phyloP scores from a whole-genome alignment of 2,888 invertebrate species.

The Arrhopalites spinosus region DNA sequence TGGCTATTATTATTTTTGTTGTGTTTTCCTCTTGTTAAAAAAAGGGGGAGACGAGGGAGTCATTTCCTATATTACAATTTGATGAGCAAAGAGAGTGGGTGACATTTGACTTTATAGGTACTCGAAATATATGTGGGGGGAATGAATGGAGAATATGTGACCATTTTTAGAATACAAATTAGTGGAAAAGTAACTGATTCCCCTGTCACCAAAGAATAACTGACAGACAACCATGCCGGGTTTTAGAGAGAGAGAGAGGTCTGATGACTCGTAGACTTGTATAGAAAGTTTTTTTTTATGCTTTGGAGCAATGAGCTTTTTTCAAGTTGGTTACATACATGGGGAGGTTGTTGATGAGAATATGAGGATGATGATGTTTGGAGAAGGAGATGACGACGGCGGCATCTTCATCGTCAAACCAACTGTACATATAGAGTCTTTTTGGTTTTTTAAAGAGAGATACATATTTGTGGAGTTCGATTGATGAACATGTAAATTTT shows the following conservation, averaged over 20 bases:
- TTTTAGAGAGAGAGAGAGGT: slow-evolving; percentile 21
- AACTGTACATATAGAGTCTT: not conserved
- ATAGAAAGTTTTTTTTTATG: not conserved
- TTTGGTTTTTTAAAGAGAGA: not conserved
- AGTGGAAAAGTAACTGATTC: slow-evolving; percentile 50
- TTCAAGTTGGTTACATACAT: not conserved
- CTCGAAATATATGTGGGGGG: not conserved
- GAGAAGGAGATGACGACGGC: slow-evolving; percentile 25
- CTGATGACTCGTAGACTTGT: not conserved
- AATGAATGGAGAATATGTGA: slow-evolving; percentile 18
- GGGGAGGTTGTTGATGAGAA: not conserved
- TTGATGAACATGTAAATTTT: slow-evolving; percentile 1
- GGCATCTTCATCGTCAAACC: slow-evolving; percentile 26
- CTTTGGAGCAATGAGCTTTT: slow-evolving; percentile 5
- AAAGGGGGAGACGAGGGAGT: not conserved
- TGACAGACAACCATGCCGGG: slow-evolving; percentile 49
- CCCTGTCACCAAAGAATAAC: slow-evolving; percentile 53
- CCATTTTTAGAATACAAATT: slow-evolving; percentile 55
- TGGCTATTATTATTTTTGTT: not conserved
- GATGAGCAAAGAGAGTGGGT: not conserved
- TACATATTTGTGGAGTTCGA: not conserved
- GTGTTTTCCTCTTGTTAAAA: not conserved
- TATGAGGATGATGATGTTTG: slow-evolving; percentile 11
- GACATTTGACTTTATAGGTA: not conserved
- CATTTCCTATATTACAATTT: slow-evolving; percentile 3